phyloP scores from a whole-genome alignment of 1,140 invertebrate genomes.

The Mycetomoellerius zeteki region DNA sequence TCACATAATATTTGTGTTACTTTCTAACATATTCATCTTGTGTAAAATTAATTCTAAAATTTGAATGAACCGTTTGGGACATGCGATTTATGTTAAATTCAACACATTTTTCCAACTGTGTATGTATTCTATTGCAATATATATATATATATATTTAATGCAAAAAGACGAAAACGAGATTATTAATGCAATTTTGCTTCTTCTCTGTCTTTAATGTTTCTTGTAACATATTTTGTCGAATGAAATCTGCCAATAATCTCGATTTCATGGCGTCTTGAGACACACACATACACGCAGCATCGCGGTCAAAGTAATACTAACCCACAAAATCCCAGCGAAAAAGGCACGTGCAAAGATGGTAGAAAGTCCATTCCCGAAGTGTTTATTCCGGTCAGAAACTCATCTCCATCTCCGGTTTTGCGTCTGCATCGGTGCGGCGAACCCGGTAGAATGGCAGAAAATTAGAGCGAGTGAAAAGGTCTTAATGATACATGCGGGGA shows the following conservation, averaged over 20 bases:
- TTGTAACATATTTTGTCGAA: slow-evolving; percentile 4
- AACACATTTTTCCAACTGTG: no score
- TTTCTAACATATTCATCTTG: no score
- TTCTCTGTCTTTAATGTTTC: not conserved
- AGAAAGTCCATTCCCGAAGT: slow-evolving; percentile 70
- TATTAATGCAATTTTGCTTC: not conserved
- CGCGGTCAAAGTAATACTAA: slow-evolving; percentile 61
- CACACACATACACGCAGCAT: not conserved
- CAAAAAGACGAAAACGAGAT: not conserved
- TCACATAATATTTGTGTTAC: no score
- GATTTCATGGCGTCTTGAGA: slow-evolving; percentile 4
- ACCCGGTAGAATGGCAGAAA: not conserved
- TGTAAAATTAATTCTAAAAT: no score
- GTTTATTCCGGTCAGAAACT: slow-evolving; percentile 68
- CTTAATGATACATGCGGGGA: slow-evolving; percentile 35
- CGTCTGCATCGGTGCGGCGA: not conserved
- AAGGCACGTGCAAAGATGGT: slow-evolving; percentile 44
- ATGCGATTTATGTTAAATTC: no score
- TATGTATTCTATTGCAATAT: not conserved
- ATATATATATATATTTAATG: not conserved
- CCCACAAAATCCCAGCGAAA: slow-evolving; percentile 51
- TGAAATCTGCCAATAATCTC: not conserved
- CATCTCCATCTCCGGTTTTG: slow-evolving; percentile 50
- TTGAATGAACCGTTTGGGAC: no score
- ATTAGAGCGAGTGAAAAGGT: slow-evolving; percentile 52